Percentiles rank a stretch among this genome's conserved stretches.
Evolutionary conservation across 1,140 invertebrate species (phyloP).

Genomic region (Microplitis demolitor): DNA sequence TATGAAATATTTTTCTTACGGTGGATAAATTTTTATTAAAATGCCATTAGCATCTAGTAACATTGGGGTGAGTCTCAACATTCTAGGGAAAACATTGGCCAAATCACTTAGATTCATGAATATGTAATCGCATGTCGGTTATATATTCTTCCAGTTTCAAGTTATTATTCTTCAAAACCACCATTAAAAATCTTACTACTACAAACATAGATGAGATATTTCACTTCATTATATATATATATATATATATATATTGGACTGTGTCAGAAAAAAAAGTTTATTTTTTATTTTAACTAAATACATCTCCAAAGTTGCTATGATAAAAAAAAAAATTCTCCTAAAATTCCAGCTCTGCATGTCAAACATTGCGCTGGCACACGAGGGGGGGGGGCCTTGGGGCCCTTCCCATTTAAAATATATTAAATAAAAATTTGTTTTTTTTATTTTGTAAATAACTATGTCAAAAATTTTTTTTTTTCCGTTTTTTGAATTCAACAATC

Average conservation of each 20-base stretch:
- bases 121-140: conserved; percentile 27
- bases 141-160: conserved; percentile 27
- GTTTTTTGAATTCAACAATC: no score
- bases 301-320: not conserved
- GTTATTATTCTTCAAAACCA: conserved; percentile 40
- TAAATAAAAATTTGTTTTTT: no score
- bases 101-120: conserved; percentile 41
- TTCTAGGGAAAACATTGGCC: conserved; percentile 29
- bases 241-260: not conserved
- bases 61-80: not conserved
- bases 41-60: conserved; percentile 21
- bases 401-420: no score
- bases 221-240: not conserved
- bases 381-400: no score
- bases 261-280: no score
- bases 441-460: no score
- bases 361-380: no score
- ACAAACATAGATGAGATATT: not conserved
- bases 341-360: no score
- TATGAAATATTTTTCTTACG: not conserved
- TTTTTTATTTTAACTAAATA: no score
- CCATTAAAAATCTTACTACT: conserved; percentile 22
- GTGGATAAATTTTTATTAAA: conserved; percentile 27
- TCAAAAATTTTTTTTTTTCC: no score
- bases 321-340: no score